These are phyloP conservation scores for Drosophila sproati DNA, from an alignment of 1,140 invertebrate genomes.

Conservation along the genomic window DNA sequence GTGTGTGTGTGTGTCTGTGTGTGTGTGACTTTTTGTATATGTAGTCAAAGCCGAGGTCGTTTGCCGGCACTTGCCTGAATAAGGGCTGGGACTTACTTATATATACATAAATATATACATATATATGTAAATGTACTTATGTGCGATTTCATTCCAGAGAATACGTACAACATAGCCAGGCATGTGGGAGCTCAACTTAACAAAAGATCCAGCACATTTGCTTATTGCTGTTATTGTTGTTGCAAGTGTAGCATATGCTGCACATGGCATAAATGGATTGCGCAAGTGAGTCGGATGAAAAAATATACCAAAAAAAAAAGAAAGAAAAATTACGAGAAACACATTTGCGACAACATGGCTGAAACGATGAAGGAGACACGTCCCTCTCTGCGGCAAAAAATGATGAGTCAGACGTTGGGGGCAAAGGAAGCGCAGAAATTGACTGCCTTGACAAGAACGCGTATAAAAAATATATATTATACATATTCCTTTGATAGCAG, in stretches of 20 bases:
- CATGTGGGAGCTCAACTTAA: conserved; percentile 40
- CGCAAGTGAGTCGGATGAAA: conserved; percentile 54
- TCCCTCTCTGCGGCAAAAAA: neutral
- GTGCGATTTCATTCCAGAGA: conserved; percentile 8
- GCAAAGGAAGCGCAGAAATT: neutral
- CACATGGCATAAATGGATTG: conserved; percentile 62
- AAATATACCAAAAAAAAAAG: conserved; percentile 27
- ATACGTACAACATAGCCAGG: conserved; percentile 8
- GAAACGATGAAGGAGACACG: neutral
- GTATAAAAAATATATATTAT: too few relatives aligned
- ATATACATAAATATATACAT: conserved; percentile 4
- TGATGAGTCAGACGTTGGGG: neutral
- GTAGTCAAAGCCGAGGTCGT: conserved; percentile 62
- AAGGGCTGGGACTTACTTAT: conserved; percentile 21
- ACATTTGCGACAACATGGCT: conserved; percentile 61
- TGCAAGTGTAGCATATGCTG: conserved; percentile 61
- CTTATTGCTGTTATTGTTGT: conserved; percentile 53
- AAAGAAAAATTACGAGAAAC: conserved; percentile 1
- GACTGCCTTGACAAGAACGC: too few relatives aligned
- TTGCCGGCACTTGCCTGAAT: conserved; percentile 71
- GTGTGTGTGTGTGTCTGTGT: conserved; percentile 5
- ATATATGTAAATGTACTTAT: neutral
- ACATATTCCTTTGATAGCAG: too few relatives aligned
- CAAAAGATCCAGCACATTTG: conserved; percentile 59
- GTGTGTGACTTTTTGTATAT: conserved; percentile 13